Conservation (phyloP, 2,797 vertebrate species). For the Melanotaenia nigrans region DNA sequence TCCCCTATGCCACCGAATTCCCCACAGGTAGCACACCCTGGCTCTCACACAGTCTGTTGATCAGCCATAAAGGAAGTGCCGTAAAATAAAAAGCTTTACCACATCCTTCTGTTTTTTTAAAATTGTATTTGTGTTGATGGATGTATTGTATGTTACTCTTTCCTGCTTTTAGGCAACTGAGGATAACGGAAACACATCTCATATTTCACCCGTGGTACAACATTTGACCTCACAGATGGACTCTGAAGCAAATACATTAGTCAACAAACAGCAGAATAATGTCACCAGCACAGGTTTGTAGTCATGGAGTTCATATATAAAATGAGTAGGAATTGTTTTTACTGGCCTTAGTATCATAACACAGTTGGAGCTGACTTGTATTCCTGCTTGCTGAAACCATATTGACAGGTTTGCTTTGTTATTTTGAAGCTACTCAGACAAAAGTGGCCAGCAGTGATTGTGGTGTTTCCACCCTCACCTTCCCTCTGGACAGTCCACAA, state of each 20-base stretch:
- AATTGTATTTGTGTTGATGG: background rate
- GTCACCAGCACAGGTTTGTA: slow-evolving; percentile 3
- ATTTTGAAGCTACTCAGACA: slow-evolving; percentile 27
- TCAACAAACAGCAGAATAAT: background rate
- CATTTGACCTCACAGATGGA: background rate
- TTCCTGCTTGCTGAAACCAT: background rate
- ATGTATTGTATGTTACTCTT: background rate
- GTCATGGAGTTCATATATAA: background rate
- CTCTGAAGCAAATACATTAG: background rate
- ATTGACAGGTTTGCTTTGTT: background rate
- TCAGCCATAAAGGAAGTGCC: background rate
- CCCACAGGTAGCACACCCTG: background rate
- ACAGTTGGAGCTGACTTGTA: background rate
- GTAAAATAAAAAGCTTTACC: too few relatives aligned
- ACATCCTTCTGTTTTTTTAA: background rate
- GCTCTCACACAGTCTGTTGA: background rate
- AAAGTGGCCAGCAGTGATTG: slow-evolving; percentile 25
- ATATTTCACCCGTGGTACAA: background rate
- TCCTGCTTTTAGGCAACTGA: background rate
- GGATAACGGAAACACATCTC: background rate
- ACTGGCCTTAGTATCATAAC: background rate
- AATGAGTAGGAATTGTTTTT: background rate
- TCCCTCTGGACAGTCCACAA: slow-evolving; percentile 30
- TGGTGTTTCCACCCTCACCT: slow-evolving; percentile 31
- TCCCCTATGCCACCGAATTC: background rate